Conservation (phyloP, 2,113 vertebrate genomes). For the Gymnarchus niloticus region DNA sequence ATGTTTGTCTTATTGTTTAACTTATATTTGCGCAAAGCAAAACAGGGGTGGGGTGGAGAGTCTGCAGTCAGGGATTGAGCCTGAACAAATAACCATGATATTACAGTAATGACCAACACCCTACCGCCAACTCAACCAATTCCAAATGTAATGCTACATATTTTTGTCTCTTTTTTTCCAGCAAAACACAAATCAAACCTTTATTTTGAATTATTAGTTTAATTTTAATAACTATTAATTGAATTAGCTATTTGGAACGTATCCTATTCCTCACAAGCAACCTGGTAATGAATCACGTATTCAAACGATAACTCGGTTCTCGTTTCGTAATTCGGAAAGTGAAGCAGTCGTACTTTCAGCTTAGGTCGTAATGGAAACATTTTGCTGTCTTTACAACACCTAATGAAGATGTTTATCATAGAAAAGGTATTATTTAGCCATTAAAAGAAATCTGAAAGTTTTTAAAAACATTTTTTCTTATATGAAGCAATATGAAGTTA, state of each 20-base stretch:
- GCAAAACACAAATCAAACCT: neutral
- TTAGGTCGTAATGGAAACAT: neutral
- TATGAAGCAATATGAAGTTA: constrained; percentile 69
- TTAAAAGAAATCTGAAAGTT: neutral
- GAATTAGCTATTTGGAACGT: constrained; percentile 24
- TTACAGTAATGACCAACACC: neutral
- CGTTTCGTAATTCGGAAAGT: constrained; percentile 27
- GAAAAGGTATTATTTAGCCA: constrained; percentile 19
- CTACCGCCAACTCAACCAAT: neutral
- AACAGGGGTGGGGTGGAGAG: neutral
- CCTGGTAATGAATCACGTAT: neutral
- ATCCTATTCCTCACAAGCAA: constrained; percentile 33
- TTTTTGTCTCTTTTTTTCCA: neutral
- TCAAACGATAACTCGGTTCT: constrained; percentile 26
- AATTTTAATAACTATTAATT: constrained; percentile 43
- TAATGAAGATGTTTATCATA: constrained; percentile 45
- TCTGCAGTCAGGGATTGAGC: neutral
- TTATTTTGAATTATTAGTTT: constrained; percentile 40
- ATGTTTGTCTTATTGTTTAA: constrained; percentile 4
- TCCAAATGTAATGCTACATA: neutral
- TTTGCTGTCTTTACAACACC: constrained; percentile 29
- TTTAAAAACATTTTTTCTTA: constrained; percentile 57
- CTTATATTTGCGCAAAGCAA: constrained; percentile 2
- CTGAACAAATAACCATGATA: neutral
- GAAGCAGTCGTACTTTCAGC: neutral